These are phyloP conservation scores for Xenentodon cancila DNA, from an alignment of 2,797 vertebrate species.

Conservation along the genomic window DNA sequence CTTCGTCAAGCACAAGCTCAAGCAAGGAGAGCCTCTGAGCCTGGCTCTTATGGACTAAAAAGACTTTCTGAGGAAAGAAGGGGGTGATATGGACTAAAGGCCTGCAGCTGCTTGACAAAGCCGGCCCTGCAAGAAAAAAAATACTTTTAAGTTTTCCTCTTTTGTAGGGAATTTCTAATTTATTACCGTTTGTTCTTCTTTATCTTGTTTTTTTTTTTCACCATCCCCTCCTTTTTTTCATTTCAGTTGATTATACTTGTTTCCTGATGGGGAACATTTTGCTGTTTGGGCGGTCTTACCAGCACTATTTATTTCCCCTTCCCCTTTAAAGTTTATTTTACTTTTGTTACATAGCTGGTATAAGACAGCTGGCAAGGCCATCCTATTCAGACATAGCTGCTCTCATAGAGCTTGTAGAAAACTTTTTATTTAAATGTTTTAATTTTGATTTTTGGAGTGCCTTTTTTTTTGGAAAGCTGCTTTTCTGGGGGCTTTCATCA, in stretches of 20 bases:
- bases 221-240: constrained; percentile 66
- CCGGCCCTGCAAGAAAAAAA: constrained; percentile 59
- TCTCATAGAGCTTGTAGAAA: constrained; percentile 92
- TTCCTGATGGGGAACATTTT: constrained; percentile 83
- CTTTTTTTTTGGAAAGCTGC: constrained; percentile 98
- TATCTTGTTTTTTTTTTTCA: constrained; percentile 75
- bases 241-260: constrained; percentile 76
- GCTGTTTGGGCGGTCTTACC: constrained; percentile 88
- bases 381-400: constrained; percentile 89
- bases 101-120: constrained; percentile 57
- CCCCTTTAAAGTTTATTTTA: constrained; percentile 46
- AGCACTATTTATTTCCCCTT: constrained; percentile 82
- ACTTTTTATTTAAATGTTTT: constrained; percentile 83
- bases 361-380: constrained; percentile 89
- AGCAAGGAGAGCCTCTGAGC: constrained; percentile 95
- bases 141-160: constrained; percentile 69
- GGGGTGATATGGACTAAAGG: constrained; percentile 64
- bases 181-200: constrained; percentile 82
- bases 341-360: constrained; percentile 84
- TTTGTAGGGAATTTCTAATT: constrained; percentile 87
- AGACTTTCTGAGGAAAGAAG: constrained; percentile 64
- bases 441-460: constrained; percentile 97
- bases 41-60: constrained; percentile 60
- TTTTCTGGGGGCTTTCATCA: constrained; percentile 87
- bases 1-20: constrained; percentile 94